These are phyloP conservation scores for Gymnorhina tibicen DNA, from an alignment of 2,113 vertebrate species.

Conservation along the genomic window DNA sequence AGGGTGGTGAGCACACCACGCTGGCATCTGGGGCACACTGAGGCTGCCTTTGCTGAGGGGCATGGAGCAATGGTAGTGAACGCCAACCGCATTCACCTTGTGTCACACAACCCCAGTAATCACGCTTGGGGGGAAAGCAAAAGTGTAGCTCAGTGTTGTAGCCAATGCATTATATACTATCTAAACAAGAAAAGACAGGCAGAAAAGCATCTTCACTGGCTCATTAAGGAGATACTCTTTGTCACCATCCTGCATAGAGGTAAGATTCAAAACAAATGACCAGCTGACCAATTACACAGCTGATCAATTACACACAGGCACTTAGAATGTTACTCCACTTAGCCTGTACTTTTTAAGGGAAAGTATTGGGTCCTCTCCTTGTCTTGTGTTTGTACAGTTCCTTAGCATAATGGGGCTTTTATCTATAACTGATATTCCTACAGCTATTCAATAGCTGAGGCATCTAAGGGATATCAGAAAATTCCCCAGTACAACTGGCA, in stretches of 20 bases:
- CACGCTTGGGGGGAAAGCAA: not conserved
- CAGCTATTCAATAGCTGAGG: not conserved
- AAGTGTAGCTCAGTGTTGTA: not conserved
- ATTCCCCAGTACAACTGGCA: not conserved
- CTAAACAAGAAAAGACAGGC: not conserved
- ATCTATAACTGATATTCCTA: not conserved
- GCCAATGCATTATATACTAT: not conserved
- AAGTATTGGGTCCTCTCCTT: not conserved
- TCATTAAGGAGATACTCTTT: not conserved
- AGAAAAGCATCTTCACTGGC: not conserved
- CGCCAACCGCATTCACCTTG: not conserved
- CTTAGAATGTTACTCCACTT: not conserved
- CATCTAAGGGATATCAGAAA: not conserved
- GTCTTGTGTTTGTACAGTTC: not conserved
- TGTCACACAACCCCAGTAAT: not conserved
- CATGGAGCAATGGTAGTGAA: not conserved
- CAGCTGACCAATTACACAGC: not conserved
- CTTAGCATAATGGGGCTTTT: not conserved
- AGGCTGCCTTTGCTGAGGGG: not conserved
- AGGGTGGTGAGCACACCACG: not conserved
- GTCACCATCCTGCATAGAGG: not conserved
- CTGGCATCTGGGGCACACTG: not conserved
- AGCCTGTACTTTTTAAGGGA: not conserved
- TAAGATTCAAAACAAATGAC: not conserved
- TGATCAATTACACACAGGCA: not conserved